phyloP scores from a whole-genome alignment of 2,888 invertebrate genomes.

The Rhyacophila evoluta region DNA sequence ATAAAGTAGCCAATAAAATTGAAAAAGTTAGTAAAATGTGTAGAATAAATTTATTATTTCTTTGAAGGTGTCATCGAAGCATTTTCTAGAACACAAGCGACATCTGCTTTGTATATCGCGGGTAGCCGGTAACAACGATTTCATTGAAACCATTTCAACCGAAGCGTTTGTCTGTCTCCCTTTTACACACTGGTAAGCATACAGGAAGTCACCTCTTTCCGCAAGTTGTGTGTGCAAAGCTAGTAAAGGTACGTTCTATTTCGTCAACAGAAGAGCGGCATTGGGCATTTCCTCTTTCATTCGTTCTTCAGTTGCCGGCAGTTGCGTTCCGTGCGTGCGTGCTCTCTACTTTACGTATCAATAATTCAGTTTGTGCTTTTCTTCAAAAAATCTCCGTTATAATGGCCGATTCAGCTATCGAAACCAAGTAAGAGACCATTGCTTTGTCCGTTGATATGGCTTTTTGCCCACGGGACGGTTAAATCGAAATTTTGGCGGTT shows the following conservation, averaged over 20 bases:
- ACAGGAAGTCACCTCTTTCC: not conserved
- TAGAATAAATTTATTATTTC: conserved; percentile 26
- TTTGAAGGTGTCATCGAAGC: conserved; percentile 47
- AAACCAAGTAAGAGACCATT: conserved; percentile 74
- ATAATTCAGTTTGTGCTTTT: conserved; percentile 39
- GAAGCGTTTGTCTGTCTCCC: conserved; percentile 53
- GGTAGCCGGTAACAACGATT: conserved; percentile 51
- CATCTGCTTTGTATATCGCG: conserved; percentile 56
- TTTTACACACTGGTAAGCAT: conserved; percentile 31
- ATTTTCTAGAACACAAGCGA: conserved; percentile 55
- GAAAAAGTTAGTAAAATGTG: not conserved
- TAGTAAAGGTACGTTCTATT: conserved; percentile 30
- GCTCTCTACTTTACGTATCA: conserved; percentile 40
- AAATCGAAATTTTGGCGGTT: conserved; percentile 60
- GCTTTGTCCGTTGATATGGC: not conserved
- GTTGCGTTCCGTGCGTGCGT: conserved; percentile 44
- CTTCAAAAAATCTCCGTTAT: conserved; percentile 57
- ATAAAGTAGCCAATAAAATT: not conserved
- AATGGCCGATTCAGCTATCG: conserved; percentile 75
- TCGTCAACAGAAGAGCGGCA: conserved; percentile 43
- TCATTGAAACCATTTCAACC: conserved; percentile 34
- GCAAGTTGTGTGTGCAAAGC: conserved; percentile 9
- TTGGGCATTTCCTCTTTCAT: conserved; percentile 52
- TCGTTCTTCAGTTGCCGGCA: conserved; percentile 54
- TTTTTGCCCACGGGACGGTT: not conserved